Conservation (phyloP, 2,888 invertebrate genomes). For the Poecilobothrus nobilitatus region DNA sequence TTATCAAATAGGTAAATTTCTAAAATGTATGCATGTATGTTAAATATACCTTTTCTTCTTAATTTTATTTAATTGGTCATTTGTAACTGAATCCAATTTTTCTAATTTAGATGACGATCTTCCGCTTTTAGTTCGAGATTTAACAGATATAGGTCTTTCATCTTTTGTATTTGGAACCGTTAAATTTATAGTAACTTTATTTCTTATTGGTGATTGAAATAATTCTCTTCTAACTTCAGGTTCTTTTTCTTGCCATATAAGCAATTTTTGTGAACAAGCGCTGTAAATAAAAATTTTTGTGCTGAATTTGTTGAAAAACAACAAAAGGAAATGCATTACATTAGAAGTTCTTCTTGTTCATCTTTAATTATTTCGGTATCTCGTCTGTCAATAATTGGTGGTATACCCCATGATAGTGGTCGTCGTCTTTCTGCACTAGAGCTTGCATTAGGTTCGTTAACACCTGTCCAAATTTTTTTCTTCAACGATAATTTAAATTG, state of each 20-base stretch:
- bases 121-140: conserved; percentile 11
- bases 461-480: conserved; percentile 67
- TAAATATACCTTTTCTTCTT: conserved; percentile 18
- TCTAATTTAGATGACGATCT: not conserved
- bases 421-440: conserved; percentile 24
- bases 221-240: not conserved
- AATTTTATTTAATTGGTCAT: conserved; percentile 7
- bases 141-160: not conserved
- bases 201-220: conserved; percentile 12
- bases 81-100: not conserved
- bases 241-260: conserved; percentile 36
- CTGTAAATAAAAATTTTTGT: conserved; percentile 37
- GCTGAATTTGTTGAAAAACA: not conserved
- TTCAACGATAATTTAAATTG: conserved; percentile 62
- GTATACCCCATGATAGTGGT: conserved; percentile 61
- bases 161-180: not conserved
- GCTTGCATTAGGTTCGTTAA: conserved; percentile 40
- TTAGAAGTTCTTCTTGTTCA: conserved; percentile 52
- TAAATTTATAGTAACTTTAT: conserved; percentile 21
- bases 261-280: conserved; percentile 58
- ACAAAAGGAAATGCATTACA: conserved; percentile 41
- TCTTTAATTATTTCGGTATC: conserved; percentile 28
- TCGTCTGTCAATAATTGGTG: conserved; percentile 46
- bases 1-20: no score
- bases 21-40: no score